Conservation (phyloP, 2,113 vertebrate genomes). For the Oxygymnocypris stewartii region DNA sequence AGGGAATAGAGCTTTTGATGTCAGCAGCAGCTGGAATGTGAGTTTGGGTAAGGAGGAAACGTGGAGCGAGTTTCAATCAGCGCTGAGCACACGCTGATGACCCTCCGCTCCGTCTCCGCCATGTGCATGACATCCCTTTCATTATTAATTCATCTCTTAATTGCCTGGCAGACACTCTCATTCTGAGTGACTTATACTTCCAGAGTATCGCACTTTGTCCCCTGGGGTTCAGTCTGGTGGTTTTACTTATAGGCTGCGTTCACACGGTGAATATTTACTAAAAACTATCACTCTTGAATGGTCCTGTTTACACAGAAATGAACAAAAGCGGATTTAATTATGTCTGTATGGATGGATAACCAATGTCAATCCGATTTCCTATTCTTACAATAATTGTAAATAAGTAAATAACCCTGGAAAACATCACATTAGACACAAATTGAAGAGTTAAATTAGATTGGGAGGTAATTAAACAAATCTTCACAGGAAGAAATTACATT, state of each 20-base stretch:
- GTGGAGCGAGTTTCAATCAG: slow-evolving; percentile 34
- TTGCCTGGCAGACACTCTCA: slow-evolving; percentile 34
- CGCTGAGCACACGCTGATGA: not conserved
- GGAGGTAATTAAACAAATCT: not conserved
- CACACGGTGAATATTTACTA: not conserved
- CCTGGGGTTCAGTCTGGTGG: not conserved
- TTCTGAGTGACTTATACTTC: slow-evolving; percentile 8
- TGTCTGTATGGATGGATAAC: not conserved
- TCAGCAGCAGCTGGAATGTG: slow-evolving; percentile 29
- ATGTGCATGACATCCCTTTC: slow-evolving; percentile 20
- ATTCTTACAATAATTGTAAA: not conserved
- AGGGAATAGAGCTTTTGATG: slow-evolving; percentile 47
- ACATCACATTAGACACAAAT: not conserved
- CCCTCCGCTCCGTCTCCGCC: not conserved
- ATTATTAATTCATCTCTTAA: slow-evolving; percentile 51
- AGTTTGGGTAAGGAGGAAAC: not conserved
- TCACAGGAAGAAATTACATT: no score
- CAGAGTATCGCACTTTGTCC: not conserved
- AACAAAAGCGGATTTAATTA: not conserved
- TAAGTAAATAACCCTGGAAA: not conserved
- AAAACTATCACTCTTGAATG: not conserved
- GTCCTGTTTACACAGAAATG: not conserved
- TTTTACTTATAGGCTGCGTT: not conserved
- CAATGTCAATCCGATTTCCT: not conserved
- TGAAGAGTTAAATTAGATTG: not conserved